Evolutionary conservation across 2,797 vertebrate species (phyloP), one percentile per base, ranked within the genome.

Genomic region (Garrulus glandarius): DNA sequence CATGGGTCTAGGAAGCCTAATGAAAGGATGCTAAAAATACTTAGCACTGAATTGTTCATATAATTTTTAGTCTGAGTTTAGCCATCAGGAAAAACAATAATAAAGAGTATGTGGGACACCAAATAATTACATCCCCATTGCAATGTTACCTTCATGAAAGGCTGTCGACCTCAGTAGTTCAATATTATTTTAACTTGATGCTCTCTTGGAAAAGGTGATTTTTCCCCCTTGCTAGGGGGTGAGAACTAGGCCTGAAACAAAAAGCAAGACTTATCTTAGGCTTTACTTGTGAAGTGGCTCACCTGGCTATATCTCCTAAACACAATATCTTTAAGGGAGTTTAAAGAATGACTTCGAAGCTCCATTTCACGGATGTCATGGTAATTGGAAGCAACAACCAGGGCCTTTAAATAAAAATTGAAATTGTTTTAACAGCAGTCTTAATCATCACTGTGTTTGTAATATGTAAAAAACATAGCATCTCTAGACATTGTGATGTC

Each of bases 271-370:
- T 87, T 71, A 37, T 67, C 69, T 95, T 83, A 71, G 68, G 65
- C 70, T 17, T 41, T 49, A 78, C 32, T 69, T 49, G 43, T 30
- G 30, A 79, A 95, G n/a, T 17, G 36, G 74, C 96, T 97, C 91
- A 99, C 99, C 98, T 99, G 99, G 91, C 98, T 98, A 95, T 98
- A 99, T 44, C 98, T 98, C 92, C 96, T 98, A 98, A 99, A 98
- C 75, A 99, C 97, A 81, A 99, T 97, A 90, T 99, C 98, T 96
- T 98, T 98, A 83, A 99, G 98, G 46, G 99, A 98, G 74, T 98
- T 94, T 89, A 99, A 98, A 80, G 97, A 98, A 19, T 91, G 98
- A 72, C 99, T 98, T 96, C 98, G 98, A 88, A 99, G 98, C 83
- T 99, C 98, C 95, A 99, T 98, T 90, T 99, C 98, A 81, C 98